Conservation (phyloP, 2,113 vertebrate genomes). For the Pygoscelis antarcticus region DNA sequence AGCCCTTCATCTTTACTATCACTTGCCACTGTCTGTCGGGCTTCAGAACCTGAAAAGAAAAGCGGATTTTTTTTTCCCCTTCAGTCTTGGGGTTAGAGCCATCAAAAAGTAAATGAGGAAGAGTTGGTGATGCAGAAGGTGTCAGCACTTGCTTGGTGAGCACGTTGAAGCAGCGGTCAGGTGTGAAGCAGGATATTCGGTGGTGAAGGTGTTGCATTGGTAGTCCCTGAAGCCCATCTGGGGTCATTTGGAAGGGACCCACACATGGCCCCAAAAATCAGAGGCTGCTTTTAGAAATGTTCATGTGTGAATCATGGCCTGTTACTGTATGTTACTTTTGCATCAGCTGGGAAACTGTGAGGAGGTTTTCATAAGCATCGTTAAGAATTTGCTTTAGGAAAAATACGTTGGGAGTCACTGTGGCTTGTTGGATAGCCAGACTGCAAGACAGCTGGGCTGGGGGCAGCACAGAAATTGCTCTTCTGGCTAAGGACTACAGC, state of each 20-base stretch:
- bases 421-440: constrained; percentile 34
- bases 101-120: neutral
- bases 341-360: constrained; percentile 46
- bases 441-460: constrained; percentile 57
- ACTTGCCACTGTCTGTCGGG: neutral
- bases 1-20: neutral
- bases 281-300: neutral
- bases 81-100: neutral
- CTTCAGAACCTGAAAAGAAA: neutral
- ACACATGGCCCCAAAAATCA: neutral
- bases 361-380: constrained; percentile 55
- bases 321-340: neutral
- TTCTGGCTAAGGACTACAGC: constrained; percentile 22
- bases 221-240: neutral
- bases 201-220: neutral
- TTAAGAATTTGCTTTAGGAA: constrained; percentile 57
- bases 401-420: neutral
- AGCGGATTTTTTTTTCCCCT: neutral
- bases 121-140: neutral
- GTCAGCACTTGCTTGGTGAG: neutral
- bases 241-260: neutral
- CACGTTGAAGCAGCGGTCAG: fast-evolving
- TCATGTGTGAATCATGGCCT: neutral
- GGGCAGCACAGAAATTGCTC: constrained; percentile 27
- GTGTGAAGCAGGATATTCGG: neutral